Evolutionary conservation across 2,888 invertebrate species (phyloP).

Genomic region (Latrodectus hesperus): DNA sequence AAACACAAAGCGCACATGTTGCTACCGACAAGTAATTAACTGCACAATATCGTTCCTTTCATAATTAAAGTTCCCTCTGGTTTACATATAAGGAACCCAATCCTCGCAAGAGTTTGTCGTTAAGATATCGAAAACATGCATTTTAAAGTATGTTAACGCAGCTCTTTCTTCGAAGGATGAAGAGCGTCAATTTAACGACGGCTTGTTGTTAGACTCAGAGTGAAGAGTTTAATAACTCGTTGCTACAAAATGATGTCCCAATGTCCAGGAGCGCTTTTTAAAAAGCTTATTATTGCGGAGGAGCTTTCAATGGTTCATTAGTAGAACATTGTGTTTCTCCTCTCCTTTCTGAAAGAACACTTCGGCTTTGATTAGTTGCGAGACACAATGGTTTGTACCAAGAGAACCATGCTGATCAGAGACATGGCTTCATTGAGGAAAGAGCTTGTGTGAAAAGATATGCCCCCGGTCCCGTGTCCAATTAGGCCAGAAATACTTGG

Average conservation of each 20-base stretch:
- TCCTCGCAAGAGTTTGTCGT: neutral
- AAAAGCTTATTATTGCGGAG: neutral
- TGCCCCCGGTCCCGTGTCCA: neutral
- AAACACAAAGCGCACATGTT: too few species aligned
- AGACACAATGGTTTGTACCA: neutral
- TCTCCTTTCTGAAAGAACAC: neutral
- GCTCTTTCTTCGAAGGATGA: neutral
- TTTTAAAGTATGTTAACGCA: neutral
- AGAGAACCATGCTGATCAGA: neutral
- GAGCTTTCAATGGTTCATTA: neutral
- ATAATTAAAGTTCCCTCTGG: too few species aligned
- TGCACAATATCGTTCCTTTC: too few species aligned
- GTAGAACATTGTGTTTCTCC: neutral
- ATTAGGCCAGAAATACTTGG: neutral
- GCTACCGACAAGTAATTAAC: too few species aligned
- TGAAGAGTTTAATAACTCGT: slow-evolving; percentile 3
- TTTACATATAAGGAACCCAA: too few species aligned
- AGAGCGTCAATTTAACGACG: neutral
- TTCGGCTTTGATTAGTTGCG: neutral
- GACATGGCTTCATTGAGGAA: neutral
- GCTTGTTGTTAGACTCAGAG: neutral
- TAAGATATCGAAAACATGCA: neutral
- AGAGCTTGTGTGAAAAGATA: neutral
- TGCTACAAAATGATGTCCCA: neutral
- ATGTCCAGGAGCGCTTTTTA: neutral